Percentiles rank a stretch among this genome's conserved stretches.
These are phyloP conservation scores for Bombus fervidus DNA, from an alignment of 1,140 invertebrate genomes.

Conservation along the genomic window DNA sequence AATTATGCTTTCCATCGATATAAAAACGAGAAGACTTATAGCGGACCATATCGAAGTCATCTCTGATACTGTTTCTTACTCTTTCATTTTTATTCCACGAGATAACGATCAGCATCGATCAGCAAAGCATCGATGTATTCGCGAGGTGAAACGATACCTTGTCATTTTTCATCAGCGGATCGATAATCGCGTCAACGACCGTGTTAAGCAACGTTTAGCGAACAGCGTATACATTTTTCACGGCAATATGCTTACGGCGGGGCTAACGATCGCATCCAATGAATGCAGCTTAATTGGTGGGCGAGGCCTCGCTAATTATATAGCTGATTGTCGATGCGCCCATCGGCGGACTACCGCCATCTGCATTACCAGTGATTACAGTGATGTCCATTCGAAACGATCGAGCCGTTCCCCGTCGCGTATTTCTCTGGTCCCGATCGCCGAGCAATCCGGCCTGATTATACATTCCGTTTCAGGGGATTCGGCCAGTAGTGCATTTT, in stretches of 20 bases:
- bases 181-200: constrained; percentile 55
- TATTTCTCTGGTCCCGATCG: constrained; percentile 51
- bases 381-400: constrained; percentile 63
- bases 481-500: constrained; percentile 72
- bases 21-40: not conserved
- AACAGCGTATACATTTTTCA: constrained; percentile 51
- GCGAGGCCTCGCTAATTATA: constrained; percentile 69
- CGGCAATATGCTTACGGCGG: constrained; percentile 45
- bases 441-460: constrained; percentile 61
- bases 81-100: not conserved
- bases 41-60: too few relatives aligned
- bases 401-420: constrained; percentile 25
- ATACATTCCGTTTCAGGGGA: constrained; percentile 70
- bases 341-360: constrained; percentile 62
- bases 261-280: constrained; percentile 54
- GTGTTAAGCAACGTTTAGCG: constrained; percentile 58
- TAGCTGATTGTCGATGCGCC: constrained; percentile 69
- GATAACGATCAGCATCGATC: constrained; percentile 15
- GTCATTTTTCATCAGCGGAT: constrained; percentile 30
- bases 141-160: not conserved
- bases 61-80: too few relatives aligned
- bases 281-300: constrained; percentile 71
- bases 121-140: too few relatives aligned
- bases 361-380: constrained; percentile 73
- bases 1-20: not conserved